Conservation (phyloP, 2,888 invertebrate species). For the Pycnomerus fuliginosus region DNA sequence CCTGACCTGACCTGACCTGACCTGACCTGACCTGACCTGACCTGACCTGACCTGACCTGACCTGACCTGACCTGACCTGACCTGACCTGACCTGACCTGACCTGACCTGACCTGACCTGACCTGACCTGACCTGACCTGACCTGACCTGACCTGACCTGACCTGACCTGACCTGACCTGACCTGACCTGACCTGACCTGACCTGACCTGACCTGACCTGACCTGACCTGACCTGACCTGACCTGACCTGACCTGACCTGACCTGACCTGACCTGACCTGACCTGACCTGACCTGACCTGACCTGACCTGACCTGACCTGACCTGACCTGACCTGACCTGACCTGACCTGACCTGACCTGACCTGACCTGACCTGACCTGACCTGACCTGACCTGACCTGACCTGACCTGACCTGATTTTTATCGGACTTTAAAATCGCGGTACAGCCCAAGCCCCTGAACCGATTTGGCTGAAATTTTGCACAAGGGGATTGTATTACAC, state of each 20-base stretch:
- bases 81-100: conserved; percentile 15
- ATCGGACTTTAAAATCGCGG: too few relatives aligned
- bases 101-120: conserved; percentile 15
- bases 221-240: conserved; percentile 15
- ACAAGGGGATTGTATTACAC: too few relatives aligned
- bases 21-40: conserved; percentile 15
- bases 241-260: conserved; percentile 15
- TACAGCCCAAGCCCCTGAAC: too few relatives aligned
- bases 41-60: conserved; percentile 15
- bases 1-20: conserved; percentile 15
- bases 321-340: conserved; percentile 15
- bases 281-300: conserved; percentile 15
- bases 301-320: conserved; percentile 15
- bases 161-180: conserved; percentile 15
- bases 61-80: conserved; percentile 15
- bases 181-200: conserved; percentile 15
- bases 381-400: conserved; percentile 15
- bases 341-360: conserved; percentile 15
- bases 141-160: conserved; percentile 15
- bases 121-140: conserved; percentile 15
- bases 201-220: conserved; percentile 15
- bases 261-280: conserved; percentile 15
- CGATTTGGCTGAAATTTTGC: too few relatives aligned
- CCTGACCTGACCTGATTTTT: conserved; percentile 15
- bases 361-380: conserved; percentile 15